These are phyloP conservation scores for Drosophila diplacantha DNA, from an alignment of 2,888 invertebrate species.

Conservation along the genomic window DNA sequence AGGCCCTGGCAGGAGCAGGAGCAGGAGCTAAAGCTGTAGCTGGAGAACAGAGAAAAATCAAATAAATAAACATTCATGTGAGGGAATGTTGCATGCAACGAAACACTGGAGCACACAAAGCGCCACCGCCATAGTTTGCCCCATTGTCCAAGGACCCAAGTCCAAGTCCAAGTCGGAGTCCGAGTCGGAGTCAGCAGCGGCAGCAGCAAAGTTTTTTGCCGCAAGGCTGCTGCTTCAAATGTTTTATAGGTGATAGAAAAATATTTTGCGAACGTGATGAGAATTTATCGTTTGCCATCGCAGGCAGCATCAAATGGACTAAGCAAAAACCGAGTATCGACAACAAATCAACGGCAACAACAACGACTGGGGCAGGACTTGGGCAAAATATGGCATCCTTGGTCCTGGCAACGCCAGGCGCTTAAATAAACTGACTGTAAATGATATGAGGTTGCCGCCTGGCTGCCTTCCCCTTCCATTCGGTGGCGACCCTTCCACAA, in stretches of 20 bases:
- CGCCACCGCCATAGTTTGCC: neutral
- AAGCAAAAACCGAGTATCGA: constrained; percentile 40
- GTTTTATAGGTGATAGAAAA: constrained; percentile 73
- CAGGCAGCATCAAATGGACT: constrained; percentile 52
- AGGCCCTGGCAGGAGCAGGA: constrained; percentile 6
- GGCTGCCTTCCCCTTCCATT: neutral
- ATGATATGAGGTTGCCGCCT: constrained; percentile 41
- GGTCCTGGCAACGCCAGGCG: constrained; percentile 24
- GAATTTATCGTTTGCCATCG: constrained; percentile 71
- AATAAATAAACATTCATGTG: constrained; percentile 62
- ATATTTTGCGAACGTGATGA: constrained; percentile 76
- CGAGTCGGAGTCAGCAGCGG: neutral
- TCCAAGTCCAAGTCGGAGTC: neutral
- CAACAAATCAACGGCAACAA: constrained; percentile 19
- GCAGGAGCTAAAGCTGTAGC: neutral
- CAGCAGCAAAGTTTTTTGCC: constrained; percentile 46
- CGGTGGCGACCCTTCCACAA: no score
- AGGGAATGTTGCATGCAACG: constrained; percentile 47
- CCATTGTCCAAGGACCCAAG: constrained; percentile 34
- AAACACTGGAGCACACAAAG: constrained; percentile 18
- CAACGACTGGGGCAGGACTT: constrained; percentile 2
- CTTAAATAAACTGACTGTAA: constrained; percentile 53
- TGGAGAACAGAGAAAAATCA: constrained; percentile 52
- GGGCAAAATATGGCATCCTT: constrained; percentile 39
- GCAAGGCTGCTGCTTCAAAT: constrained; percentile 57